Evolutionary conservation across 2,888 invertebrate genomes (phyloP), one percentile per base, ranked within the genome.

Genomic region (Acanthosepion esculentum): DNA sequence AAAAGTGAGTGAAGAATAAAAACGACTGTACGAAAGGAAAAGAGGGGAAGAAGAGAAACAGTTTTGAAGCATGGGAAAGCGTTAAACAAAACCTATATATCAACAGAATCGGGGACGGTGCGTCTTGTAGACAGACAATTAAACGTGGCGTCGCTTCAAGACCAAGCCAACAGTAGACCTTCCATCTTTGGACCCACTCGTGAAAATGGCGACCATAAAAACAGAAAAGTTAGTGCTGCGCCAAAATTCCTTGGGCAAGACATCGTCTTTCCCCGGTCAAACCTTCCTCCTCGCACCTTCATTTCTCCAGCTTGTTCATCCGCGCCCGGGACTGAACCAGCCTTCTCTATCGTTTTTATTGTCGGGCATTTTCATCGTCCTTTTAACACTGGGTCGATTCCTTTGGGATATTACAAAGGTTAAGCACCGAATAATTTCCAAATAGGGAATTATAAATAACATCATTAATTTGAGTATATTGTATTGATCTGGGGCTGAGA

Each of bases 101-200:
- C 78, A 78, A n/a, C n/a, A 8, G 18, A 78, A 18, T n/a, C 15
- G n/a, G 1, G 12, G 20, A 59, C 23, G 59, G n/a, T 33, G n/a
- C 10, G 78, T 78, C 23, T 78, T 18, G 5, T 15, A 78, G 78
- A n/a, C 55, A n/a, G 78, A 78, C 78, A 78, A 78, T 78, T 78
- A 78, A 78, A 78, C n/a, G 78, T 33, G n/a, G 78, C n/a, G 78
- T 15, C n/a, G 78, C 78, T 78, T 78, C n/a, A 78, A 78, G n/a
- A 78, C 78, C n/a, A n/a, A 18, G 78, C 78, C 78, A 78, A n/a
- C n/a, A 15, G 78, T 18, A 12, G 15, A 78, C n/a, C n/a, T 23
- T 78, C 78, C 78, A 78, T 78, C 78, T 78, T 78, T 78, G 78
- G 78, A 78, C 78, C 78, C n/a, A 78, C 78, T 78, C 78, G n/a